A percentile compares a stretch with the other conserved stretches of the same genome.
Conservation (phyloP, 1,140 invertebrate species). For the Drosophila bifasciata region DNA sequence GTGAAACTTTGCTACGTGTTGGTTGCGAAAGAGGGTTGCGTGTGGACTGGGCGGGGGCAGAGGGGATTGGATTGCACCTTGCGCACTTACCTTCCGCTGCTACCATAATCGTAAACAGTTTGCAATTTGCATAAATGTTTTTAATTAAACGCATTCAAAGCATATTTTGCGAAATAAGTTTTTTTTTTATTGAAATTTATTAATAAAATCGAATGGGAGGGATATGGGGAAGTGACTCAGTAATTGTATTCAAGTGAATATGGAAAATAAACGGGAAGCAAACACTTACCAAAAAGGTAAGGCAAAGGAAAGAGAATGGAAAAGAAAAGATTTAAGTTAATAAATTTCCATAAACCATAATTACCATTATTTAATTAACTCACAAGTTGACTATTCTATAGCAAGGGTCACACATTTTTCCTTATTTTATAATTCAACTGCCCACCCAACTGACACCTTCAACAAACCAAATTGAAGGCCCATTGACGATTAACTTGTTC, state of each 20-base stretch:
- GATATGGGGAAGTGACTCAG: constrained; percentile 51
- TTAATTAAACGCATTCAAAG: constrained; percentile 77
- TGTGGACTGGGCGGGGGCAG: background rate
- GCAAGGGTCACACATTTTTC: too few species aligned
- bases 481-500: constrained; percentile 72
- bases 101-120: constrained; percentile 48
- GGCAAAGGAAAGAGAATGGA: too few species aligned
- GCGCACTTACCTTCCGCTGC: constrained; percentile 59
- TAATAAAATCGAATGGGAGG: constrained; percentile 68
- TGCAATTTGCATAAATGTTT: constrained; percentile 78
- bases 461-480: constrained; percentile 36
- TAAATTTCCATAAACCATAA: too few species aligned
- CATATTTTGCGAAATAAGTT: constrained; percentile 59
- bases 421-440: too few species aligned
- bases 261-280: constrained; percentile 2
- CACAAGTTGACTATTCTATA: background rate
- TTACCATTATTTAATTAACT: too few species aligned
- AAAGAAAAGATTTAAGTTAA: too few species aligned
- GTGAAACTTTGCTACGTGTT: constrained; percentile 62
- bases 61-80: constrained; percentile 2
- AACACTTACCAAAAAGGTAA: too few species aligned
- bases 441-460: constrained; percentile 36
- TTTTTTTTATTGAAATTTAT: constrained; percentile 24
- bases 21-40: too few species aligned
- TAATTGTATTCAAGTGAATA: constrained; percentile 3